phyloP scores from a whole-genome alignment of 2,888 invertebrate genomes.

The Leptodirus hochenwartii region DNA sequence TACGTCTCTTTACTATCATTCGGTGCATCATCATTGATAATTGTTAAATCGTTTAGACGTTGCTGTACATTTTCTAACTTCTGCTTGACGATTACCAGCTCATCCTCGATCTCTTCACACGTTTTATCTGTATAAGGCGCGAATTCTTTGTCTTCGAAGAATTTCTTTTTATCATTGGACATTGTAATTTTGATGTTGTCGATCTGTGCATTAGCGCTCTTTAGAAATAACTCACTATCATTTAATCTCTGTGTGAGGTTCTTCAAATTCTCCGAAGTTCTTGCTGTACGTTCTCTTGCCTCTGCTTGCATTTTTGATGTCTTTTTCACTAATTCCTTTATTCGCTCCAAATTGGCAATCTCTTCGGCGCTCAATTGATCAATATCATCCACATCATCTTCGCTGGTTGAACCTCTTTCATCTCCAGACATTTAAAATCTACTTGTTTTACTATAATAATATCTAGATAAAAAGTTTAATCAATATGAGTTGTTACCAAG shows the following conservation, averaged over 20 bases:
- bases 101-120: constrained; percentile 20
- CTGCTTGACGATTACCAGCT: constrained; percentile 18
- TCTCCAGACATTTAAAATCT: too few relatives aligned
- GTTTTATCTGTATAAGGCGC: constrained; percentile 14
- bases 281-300: constrained; percentile 17
- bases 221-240: constrained; percentile 19
- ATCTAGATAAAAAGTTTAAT: too few relatives aligned
- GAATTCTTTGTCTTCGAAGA: constrained; percentile 13
- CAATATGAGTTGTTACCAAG: too few relatives aligned
- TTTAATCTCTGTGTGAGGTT: constrained; percentile 18
- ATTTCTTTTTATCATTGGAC: constrained; percentile 17
- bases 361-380: too few relatives aligned
- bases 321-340: constrained; percentile 18
- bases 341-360: constrained; percentile 12
- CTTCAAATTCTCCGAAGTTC: constrained; percentile 19
- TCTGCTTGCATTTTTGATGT: constrained; percentile 20
- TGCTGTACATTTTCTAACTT: background rate
- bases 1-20: too few relatives aligned
- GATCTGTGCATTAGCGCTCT: constrained; percentile 21
- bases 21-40: background rate
- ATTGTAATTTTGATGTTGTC: constrained; percentile 23
- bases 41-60: constrained; percentile 1
- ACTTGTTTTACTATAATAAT: too few relatives aligned
- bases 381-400: too few relatives aligned
- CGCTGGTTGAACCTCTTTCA: background rate